Percentiles rank a stretch among this genome's conserved stretches.
Conservation (phyloP, 2,888 invertebrate species). For the Amblyjoppa proteus region DNA sequence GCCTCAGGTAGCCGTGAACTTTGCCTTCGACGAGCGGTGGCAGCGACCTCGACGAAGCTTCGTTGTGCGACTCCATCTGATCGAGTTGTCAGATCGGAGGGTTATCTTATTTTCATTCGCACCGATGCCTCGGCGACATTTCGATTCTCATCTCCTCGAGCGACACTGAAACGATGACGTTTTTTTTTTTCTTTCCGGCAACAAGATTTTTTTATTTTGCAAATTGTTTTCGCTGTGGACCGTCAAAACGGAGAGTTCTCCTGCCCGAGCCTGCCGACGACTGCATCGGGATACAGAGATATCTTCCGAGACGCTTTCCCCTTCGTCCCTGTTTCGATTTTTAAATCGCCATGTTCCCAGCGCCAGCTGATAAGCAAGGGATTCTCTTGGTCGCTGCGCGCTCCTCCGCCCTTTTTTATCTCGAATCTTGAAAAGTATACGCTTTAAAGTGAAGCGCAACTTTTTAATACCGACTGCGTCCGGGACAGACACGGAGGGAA, state of each 20-base stretch:
- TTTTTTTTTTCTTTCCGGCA: background rate
- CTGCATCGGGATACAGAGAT: background rate
- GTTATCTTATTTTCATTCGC: background rate
- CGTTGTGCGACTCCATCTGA: slow-evolving; percentile 78
- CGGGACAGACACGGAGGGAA: no score
- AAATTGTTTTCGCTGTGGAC: slow-evolving; percentile 11
- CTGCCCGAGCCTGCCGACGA: background rate
- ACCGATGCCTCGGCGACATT: background rate
- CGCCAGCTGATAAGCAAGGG: slow-evolving; percentile 37
- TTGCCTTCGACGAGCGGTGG: slow-evolving; percentile 83
- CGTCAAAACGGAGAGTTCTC: background rate
- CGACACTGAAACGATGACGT: background rate
- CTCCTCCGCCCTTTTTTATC: background rate
- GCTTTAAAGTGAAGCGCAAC: no score
- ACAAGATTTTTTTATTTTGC: background rate
- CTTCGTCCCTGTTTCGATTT: slow-evolving; percentile 22
- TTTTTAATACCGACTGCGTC: no score
- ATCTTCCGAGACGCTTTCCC: slow-evolving; percentile 7
- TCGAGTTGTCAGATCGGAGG: background rate
- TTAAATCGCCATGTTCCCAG: slow-evolving; percentile 25
- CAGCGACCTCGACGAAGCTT: slow-evolving; percentile 76
- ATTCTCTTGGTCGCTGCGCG: background rate
- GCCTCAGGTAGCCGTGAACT: slow-evolving; percentile 80
- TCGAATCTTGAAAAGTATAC: background rate
- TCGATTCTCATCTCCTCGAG: background rate